Conservation (phyloP, 2,888 invertebrate species). For the Phragmatobia fuliginosa region DNA sequence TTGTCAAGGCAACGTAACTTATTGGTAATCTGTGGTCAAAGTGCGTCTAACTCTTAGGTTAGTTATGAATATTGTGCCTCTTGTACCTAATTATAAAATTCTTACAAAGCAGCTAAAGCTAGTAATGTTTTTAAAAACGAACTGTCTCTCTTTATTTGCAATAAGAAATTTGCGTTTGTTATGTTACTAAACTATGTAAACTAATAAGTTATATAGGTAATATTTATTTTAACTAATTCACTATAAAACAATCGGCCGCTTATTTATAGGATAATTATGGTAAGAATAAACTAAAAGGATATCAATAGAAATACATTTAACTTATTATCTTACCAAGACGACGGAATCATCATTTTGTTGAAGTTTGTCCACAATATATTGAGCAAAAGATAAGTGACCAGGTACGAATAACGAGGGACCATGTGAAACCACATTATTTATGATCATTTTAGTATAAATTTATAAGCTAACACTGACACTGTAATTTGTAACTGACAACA, state of each 20-base stretch:
- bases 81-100: not conserved
- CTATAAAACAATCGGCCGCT: not conserved
- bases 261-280: not conserved
- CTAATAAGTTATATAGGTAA: no score
- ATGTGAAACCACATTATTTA: conserved; percentile 66
- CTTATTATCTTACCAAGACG: conserved; percentile 60
- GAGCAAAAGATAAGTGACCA: conserved; percentile 67
- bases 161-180: no score
- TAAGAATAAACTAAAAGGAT: not conserved
- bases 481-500: not conserved
- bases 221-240: not conserved
- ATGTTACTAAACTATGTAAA: no score
- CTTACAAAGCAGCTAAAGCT: no score
- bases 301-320: not conserved
- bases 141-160: no score
- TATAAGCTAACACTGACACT: not conserved
- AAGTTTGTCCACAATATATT: conserved; percentile 65
- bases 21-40: no score
- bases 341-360: conserved; percentile 50
- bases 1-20: no score
- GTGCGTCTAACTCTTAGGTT: not conserved
- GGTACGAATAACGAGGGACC: conserved; percentile 64
- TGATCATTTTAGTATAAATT: conserved; percentile 50
- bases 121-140: no score
- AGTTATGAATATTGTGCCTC: not conserved